These are phyloP conservation scores for Meda fulgida DNA, from an alignment of 2,797 vertebrate species.

Conservation along the genomic window DNA sequence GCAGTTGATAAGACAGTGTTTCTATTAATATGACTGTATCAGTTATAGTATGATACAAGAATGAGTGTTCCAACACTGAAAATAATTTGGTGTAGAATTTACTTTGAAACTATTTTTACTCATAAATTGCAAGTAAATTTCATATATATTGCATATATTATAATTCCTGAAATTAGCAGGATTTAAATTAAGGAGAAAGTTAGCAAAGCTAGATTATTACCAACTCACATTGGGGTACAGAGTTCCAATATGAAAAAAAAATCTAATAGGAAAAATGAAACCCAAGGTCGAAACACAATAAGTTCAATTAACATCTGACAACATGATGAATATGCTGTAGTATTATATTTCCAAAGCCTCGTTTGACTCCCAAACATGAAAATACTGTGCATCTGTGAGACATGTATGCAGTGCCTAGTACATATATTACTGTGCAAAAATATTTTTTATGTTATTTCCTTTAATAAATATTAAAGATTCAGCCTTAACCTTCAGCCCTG, in stretches of 20 bases:
- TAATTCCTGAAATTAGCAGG: background rate
- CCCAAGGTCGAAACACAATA: background rate
- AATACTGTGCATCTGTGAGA: background rate
- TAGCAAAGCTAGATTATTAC: background rate
- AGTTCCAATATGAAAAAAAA: background rate
- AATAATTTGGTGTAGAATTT: background rate
- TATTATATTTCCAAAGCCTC: background rate
- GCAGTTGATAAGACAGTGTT: background rate
- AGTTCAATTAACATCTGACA: background rate
- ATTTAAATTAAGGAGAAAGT: background rate
- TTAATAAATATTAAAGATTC: background rate
- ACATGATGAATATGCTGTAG: background rate
- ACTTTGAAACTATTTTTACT: background rate
- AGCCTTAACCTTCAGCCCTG: conserved; percentile 4
- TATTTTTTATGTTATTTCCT: background rate
- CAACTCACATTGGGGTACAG: background rate
- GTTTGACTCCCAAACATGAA: background rate
- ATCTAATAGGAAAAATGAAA: background rate
- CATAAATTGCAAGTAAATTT: background rate
- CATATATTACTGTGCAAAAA: background rate
- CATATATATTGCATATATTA: background rate
- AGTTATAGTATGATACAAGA: background rate
- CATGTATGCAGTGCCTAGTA: too few relatives aligned
- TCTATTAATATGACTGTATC: background rate
- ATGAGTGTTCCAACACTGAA: background rate